A percentile compares a stretch with the other conserved stretches of the same genome.
Evolutionary conservation across 2,888 invertebrate genomes (phyloP).

Genomic region (Trileptium ribeirensis): DNA sequence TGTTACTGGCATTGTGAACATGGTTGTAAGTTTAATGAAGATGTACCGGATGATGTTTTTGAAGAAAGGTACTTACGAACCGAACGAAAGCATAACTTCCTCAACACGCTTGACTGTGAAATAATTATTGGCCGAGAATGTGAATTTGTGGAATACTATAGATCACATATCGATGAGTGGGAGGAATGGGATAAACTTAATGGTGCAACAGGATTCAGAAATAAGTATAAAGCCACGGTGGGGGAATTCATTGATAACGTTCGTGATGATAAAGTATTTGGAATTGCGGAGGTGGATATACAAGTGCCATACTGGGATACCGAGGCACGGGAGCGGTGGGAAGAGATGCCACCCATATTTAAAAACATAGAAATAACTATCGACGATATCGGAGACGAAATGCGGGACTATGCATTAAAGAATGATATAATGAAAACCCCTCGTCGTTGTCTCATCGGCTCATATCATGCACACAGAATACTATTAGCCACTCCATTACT

Average conservation of each 20-base stretch:
- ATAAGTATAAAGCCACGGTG: too few species aligned
- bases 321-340: background rate
- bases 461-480: background rate
- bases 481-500: background rate
- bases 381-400: background rate
- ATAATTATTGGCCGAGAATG: background rate
- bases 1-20: conserved; percentile 8
- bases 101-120: background rate
- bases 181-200: too few species aligned
- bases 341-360: conserved; percentile 6
- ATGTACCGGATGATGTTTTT: background rate
- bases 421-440: background rate
- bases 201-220: too few species aligned
- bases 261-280: background rate
- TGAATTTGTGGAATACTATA: too few species aligned
- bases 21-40: background rate
- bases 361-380: background rate
- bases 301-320: background rate
- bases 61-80: background rate
- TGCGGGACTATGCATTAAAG: background rate
- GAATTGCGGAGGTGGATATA: background rate
- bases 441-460: background rate
- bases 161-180: too few species aligned
- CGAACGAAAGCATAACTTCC: background rate
- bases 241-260: too few species aligned